A percentile compares a stretch with the other conserved stretches of the same genome.
phyloP scores from a whole-genome alignment of 2,888 invertebrate genomes.

The Caenorhabditis sulstoni region DNA sequence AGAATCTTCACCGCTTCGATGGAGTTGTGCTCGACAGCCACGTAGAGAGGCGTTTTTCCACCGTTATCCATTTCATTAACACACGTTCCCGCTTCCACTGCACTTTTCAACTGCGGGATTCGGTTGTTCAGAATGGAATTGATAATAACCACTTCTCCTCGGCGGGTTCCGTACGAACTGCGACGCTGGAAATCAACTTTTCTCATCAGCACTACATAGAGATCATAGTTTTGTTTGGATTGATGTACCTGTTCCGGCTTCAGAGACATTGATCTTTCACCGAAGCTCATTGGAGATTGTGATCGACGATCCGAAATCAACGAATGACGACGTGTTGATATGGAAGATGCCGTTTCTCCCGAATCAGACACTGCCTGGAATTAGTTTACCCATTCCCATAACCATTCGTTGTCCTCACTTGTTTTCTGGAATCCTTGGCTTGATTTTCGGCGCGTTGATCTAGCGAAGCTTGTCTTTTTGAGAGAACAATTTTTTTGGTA shows the following conservation, averaged over 20 bases:
- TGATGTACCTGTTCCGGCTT: conserved; percentile 28
- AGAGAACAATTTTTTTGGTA: conserved; percentile 31
- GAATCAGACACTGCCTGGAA: background rate
- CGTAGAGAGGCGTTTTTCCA: conserved; percentile 58
- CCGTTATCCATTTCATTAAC: conserved; percentile 58
- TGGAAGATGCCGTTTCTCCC: background rate
- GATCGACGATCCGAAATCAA: conserved; percentile 3
- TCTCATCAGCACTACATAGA: no score
- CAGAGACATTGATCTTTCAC: conserved; percentile 29
- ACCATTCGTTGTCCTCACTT: no score
- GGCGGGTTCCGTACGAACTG: conserved; percentile 48
- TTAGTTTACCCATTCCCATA: background rate
- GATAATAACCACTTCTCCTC: conserved; percentile 55
- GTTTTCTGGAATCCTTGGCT: no score
- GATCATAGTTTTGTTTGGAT: no score
- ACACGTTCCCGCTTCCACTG: conserved; percentile 59
- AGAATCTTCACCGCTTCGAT: conserved; percentile 56
- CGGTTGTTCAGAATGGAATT: conserved; percentile 53
- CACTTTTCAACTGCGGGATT: conserved; percentile 48
- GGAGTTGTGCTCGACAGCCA: conserved; percentile 52
- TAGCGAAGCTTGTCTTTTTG: conserved; percentile 31
- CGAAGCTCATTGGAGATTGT: conserved; percentile 48
- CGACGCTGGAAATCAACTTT: conserved; percentile 32
- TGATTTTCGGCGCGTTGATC: background rate
- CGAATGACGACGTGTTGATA: no score